Evolutionary conservation across 2,888 invertebrate species (phyloP).

Genomic region (Andrena chrysosceles): DNA sequence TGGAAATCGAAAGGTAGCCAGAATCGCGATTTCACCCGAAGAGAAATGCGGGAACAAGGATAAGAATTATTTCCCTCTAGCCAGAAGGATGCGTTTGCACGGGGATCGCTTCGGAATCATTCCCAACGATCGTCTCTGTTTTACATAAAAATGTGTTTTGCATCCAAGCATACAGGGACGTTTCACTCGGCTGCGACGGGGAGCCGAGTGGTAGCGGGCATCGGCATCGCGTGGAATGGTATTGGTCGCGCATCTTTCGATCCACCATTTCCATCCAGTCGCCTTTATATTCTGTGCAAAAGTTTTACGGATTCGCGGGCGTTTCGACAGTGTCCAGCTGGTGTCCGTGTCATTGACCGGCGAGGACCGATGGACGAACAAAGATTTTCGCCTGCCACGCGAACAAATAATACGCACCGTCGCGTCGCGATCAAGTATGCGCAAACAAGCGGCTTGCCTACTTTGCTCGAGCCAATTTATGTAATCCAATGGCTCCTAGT

Average conservation of each 20-base stretch:
- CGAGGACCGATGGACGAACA: slow-evolving; percentile 31
- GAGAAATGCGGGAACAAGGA: background rate
- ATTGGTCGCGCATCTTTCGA: slow-evolving; percentile 18
- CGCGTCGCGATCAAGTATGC: slow-evolving; percentile 36
- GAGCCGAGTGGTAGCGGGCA: background rate
- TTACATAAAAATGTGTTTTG: slow-evolving; percentile 52
- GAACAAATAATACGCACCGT: slow-evolving; percentile 23
- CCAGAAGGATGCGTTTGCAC: background rate
- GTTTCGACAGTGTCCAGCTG: slow-evolving; percentile 6
- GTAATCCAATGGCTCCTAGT: slow-evolving; percentile 37
- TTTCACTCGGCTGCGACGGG: slow-evolving; percentile 5
- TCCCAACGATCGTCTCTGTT: slow-evolving; percentile 26
- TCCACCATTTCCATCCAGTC: slow-evolving; percentile 31
- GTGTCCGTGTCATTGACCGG: slow-evolving; percentile 57
- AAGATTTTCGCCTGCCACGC: slow-evolving; percentile 46
- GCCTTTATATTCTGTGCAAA: slow-evolving; percentile 11
- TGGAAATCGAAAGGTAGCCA: background rate
- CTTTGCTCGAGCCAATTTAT: slow-evolving; percentile 35
- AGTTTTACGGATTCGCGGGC: slow-evolving; percentile 31
- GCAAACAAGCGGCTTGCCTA: slow-evolving; percentile 29
- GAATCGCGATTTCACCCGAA: background rate
- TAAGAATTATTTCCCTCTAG: slow-evolving; percentile 21
- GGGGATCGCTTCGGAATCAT: slow-evolving; percentile 25
- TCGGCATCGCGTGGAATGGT: background rate
- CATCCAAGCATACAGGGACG: background rate